Conservation (phyloP, 2,113 vertebrate genomes). For the Amphiprion percula region DNA sequence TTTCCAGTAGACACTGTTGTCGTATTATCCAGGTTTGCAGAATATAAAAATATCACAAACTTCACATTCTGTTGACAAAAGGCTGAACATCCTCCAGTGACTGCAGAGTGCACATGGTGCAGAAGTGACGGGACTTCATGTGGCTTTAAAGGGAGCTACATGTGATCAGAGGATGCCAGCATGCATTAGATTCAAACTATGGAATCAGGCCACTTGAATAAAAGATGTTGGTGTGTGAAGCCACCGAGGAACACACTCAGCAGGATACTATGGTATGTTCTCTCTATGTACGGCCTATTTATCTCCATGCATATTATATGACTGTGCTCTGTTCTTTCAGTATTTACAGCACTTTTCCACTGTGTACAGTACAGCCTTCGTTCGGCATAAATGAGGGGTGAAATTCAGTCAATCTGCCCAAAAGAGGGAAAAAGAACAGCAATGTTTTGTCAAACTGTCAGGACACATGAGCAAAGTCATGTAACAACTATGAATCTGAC, state of each 20-base stretch:
- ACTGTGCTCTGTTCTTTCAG: neutral
- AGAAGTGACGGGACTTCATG: constrained; percentile 45
- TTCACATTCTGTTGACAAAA: neutral
- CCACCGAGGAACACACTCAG: constrained; percentile 9
- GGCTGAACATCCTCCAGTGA: neutral
- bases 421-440: too few species aligned
- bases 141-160: constrained; percentile 36
- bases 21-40: constrained; percentile 12
- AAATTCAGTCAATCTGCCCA: too few species aligned
- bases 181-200: constrained; percentile 70
- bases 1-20: neutral
- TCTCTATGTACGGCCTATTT: neutral
- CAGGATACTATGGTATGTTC: neutral
- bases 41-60: neutral
- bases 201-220: constrained; percentile 69
- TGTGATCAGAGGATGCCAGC: constrained; percentile 61
- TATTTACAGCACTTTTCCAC: neutral
- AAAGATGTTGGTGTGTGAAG: constrained; percentile 55
- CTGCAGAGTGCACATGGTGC: neutral
- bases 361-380: too few species aligned
- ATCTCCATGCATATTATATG: neutral
- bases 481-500: too few species aligned
- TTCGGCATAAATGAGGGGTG: too few species aligned
- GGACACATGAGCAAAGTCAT: too few species aligned
- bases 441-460: too few species aligned